Evolutionary conservation across 2,113 vertebrate species (phyloP).

Genomic region (Sialia sialis): DNA sequence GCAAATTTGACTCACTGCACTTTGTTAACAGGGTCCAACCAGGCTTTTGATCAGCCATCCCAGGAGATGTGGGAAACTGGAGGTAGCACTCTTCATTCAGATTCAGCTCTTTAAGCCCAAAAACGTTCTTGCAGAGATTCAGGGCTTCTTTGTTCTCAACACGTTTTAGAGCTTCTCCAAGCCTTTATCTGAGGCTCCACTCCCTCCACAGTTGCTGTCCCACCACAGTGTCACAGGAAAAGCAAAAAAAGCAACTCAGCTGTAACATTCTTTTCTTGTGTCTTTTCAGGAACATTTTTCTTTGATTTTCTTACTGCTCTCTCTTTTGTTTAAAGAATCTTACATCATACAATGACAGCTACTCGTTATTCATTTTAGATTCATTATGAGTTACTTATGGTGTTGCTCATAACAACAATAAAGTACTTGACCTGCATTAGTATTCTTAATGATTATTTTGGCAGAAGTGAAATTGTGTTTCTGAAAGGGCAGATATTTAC

Average conservation of each 20-base stretch:
- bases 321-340: not conserved
- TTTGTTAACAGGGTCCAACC: not conserved
- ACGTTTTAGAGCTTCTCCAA: not conserved
- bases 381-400: not conserved
- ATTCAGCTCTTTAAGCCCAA: not conserved
- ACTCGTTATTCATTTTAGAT: not conserved
- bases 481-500: not conserved
- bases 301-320: not conserved
- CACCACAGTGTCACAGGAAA: not conserved
- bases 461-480: not conserved
- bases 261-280: not conserved
- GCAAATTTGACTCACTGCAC: not conserved
- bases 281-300: not conserved
- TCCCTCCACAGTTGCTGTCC: not conserved
- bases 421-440: not conserved
- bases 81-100: not conserved
- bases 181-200: not conserved
- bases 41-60: not conserved
- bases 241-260: not conserved
- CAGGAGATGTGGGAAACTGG: not conserved
- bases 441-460: not conserved
- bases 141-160: not conserved
- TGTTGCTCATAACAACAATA: not conserved
- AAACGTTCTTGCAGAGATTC: not conserved
- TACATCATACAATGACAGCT: not conserved